These are phyloP conservation scores for Pseudochirops cupreus DNA, from an alignment of 2,797 vertebrate genomes.

Conservation along the genomic window DNA sequence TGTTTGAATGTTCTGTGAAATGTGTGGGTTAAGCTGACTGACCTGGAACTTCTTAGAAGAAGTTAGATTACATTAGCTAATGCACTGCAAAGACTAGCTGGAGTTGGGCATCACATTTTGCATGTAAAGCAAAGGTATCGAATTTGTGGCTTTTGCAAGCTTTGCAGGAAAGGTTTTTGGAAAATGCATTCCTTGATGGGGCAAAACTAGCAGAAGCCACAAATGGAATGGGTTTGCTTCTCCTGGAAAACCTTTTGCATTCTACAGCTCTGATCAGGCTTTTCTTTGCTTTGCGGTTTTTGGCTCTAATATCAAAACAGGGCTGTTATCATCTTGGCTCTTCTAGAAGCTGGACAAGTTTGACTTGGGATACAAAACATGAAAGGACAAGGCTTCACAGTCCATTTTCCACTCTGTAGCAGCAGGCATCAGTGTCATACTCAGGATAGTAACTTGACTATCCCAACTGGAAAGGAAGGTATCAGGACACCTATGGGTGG, in stretches of 20 bases:
- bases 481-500: constrained; percentile 22
- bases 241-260: constrained; percentile 75
- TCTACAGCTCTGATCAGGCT: constrained; percentile 63
- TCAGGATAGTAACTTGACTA: constrained; percentile 69
- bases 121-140: constrained; percentile 79
- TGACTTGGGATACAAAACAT: constrained; percentile 54
- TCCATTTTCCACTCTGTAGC: constrained; percentile 53
- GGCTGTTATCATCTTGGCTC: constrained; percentile 79
- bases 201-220: constrained; percentile 84
- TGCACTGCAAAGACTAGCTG: constrained; percentile 79
- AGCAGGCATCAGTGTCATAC: constrained; percentile 43
- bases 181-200: constrained; percentile 76
- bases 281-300: constrained; percentile 79
- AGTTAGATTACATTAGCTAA: constrained; percentile 85
- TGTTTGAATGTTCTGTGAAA: constrained; percentile 82
- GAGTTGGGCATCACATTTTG: constrained; percentile 75
- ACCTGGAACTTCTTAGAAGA: constrained; percentile 83
- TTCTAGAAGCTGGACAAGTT: constrained; percentile 67
- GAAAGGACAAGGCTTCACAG: constrained; percentile 66
- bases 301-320: constrained; percentile 77
- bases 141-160: constrained; percentile 83
- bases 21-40: constrained; percentile 81
- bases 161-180: constrained; percentile 79
- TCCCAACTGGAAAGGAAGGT: constrained; percentile 39
- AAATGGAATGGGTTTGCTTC: constrained; percentile 81